These are phyloP conservation scores for silkworm (Bombyx mori) DNA, from an alignment of 1,140 invertebrate species.

Conservation along the genomic window DNA sequence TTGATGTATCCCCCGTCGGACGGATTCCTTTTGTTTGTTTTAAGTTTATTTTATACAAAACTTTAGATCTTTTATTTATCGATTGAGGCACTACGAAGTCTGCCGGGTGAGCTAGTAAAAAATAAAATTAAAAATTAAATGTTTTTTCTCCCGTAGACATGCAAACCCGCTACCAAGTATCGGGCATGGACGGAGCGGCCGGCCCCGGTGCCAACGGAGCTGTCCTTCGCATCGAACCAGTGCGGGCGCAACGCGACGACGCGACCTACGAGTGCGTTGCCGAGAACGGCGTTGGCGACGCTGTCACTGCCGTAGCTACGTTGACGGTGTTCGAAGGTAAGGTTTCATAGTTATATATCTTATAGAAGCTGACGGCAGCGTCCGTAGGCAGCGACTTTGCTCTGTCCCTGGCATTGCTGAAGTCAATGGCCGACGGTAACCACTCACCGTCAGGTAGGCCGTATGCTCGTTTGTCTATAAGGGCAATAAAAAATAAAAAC, in stretches of 20 bases:
- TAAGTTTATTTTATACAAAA: too few species aligned
- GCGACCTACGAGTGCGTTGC: slow-evolving; percentile 95
- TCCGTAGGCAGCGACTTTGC: neutral
- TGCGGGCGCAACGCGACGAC: slow-evolving; percentile 86
- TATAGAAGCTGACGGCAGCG: neutral
- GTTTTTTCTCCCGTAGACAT: slow-evolving; percentile 47
- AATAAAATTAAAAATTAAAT: too few species aligned
- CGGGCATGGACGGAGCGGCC: slow-evolving; percentile 80
- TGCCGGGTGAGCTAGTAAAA: too few species aligned
- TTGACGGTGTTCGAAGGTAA: slow-evolving; percentile 91
- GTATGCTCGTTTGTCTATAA: too few species aligned
- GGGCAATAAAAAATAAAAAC: too few species aligned
- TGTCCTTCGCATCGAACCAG: slow-evolving; percentile 93
- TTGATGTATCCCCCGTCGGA: too few species aligned
- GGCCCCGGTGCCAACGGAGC: slow-evolving; percentile 81
- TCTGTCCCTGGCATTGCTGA: too few species aligned
- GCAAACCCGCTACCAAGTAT: slow-evolving; percentile 82
- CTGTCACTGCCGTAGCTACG: slow-evolving; percentile 88
- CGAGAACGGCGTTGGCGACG: slow-evolving; percentile 96
- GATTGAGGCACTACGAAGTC: too few species aligned
- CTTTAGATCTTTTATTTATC: too few species aligned
- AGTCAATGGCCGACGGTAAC: too few species aligned
- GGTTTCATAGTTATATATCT: slow-evolving; percentile 33
- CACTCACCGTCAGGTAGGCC: too few species aligned
- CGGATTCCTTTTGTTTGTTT: too few species aligned